A percentile compares a stretch with the other conserved stretches of the same genome.
Conservation (phyloP, 2,888 invertebrate species). For the Marronus borbonicus region DNA sequence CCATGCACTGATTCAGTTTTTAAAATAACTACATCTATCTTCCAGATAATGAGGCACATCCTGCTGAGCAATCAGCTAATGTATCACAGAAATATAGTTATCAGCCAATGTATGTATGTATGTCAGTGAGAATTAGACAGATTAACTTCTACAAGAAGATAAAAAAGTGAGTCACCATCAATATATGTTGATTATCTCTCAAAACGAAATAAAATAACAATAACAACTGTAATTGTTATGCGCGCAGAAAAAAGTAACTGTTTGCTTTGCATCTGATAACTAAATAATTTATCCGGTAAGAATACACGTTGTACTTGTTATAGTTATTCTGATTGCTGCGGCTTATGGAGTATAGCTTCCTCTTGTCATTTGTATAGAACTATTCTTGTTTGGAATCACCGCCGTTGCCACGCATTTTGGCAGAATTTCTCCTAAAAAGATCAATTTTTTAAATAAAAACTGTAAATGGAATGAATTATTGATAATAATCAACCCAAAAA, state of each 20-base stretch:
- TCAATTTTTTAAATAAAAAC: too few species aligned
- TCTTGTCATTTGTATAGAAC: too few species aligned
- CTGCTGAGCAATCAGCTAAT: conserved; percentile 34
- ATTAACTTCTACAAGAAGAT: conserved; percentile 16
- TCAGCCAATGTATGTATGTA: conserved; percentile 14
- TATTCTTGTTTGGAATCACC: too few species aligned
- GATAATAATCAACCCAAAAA: too few species aligned
- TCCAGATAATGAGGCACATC: conserved; percentile 33
- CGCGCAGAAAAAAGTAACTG: neutral
- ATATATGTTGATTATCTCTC: neutral
- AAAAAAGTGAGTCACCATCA: neutral
- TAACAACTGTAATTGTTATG: neutral
- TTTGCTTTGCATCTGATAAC: neutral
- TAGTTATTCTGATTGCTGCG: too few species aligned
- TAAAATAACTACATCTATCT: conserved; percentile 22
- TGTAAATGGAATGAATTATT: too few species aligned
- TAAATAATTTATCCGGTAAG: neutral
- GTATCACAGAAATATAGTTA: conserved; percentile 6
- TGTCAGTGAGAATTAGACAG: conserved; percentile 19
- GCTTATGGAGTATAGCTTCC: too few species aligned
- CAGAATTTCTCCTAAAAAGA: too few species aligned
- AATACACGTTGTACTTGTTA: neutral
- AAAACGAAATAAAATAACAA: neutral
- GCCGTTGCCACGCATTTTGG: too few species aligned
- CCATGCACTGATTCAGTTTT: conserved; percentile 18